Evolutionary conservation across 2,113 vertebrate species (phyloP), one percentile per base, ranked within the genome.

Genomic region (Chlamydotis undulata): DNA sequence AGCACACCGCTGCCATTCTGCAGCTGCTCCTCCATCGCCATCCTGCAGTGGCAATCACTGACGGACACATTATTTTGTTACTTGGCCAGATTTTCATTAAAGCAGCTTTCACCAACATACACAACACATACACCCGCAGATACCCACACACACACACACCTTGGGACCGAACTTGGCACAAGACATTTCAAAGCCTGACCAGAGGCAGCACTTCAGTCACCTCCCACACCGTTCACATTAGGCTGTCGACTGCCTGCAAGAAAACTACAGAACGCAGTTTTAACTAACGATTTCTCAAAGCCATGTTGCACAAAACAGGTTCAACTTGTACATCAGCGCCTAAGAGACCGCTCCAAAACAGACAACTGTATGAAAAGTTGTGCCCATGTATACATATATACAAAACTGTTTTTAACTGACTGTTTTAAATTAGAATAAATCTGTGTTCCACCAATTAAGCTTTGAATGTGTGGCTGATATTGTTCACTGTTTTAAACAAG

Each of bases 361-460:
- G 96, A 96, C 94, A 96, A 96, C 93, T 96, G 95, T 29, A 96
- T 6, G 90, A 90, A 95, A 87, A 97, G 94, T 92, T 95, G 94
- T 96, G 94, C 93, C 94, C 93, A 96, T 95, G 94, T 96, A 96
- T 95, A 91, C 91, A 96, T 92, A 95, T 73, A 96, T 94, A 96
- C 96, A 97, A 95, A 96, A 94, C 89, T 96, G 96, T 92, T 96
- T 96, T 92, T 92, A 94, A 96, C 95, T 90, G 89, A 95, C 96
- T 97, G 95, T 95, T 97, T 96, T 87, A 96, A 92, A 93, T 97
- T 87, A 97, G 95, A 93, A 85, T 96, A 97, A 97, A 96, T 95
- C 96, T 92, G 93, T 94, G 95, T 96, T 92, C 93, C 89, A 96
- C 94, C 95, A 93, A 96, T 97, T 97, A 97, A 96, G 94, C 88